Percentiles rank a stretch among this genome's conserved stretches.
phyloP scores from a whole-genome alignment of 2,797 vertebrate genomes.

The Rhyacichthys aspro region DNA sequence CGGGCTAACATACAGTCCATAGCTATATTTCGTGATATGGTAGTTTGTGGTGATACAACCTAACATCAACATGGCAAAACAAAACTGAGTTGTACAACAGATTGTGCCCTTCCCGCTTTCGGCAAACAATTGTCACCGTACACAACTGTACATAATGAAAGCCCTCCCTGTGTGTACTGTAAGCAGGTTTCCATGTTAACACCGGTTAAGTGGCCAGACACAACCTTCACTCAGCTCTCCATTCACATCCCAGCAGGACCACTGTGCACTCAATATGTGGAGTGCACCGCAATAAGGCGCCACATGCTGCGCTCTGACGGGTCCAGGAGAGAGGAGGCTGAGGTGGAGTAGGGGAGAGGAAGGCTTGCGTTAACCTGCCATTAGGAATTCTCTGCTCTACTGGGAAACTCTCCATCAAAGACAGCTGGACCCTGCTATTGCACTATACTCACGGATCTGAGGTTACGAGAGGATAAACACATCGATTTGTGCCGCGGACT shows the following conservation, averaged over 20 bases:
- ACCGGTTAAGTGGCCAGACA: constrained; percentile 52
- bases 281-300: constrained; percentile 29
- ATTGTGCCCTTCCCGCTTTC: no score
- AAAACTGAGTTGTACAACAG: no score
- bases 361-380: constrained; percentile 17
- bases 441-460: constrained; percentile 24
- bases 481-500: constrained; percentile 12
- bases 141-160: not conserved
- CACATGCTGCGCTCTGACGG: constrained; percentile 25
- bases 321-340: constrained; percentile 14
- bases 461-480: constrained; percentile 31
- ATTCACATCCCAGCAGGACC: constrained; percentile 42
- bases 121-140: no score
- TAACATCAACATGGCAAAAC: no score
- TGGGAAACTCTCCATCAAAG: constrained; percentile 21
- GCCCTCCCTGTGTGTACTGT: not conserved
- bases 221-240: constrained; percentile 27
- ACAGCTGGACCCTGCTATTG: not conserved
- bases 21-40: no score
- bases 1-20: no score
- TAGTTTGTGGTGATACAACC: no score
- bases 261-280: constrained; percentile 45
- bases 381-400: constrained; percentile 26
- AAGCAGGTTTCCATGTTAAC: constrained; percentile 14
- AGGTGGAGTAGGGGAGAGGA: constrained; percentile 5